phyloP scores from a whole-genome alignment of 1,140 invertebrate species.

The Monochamus saltuarius region DNA sequence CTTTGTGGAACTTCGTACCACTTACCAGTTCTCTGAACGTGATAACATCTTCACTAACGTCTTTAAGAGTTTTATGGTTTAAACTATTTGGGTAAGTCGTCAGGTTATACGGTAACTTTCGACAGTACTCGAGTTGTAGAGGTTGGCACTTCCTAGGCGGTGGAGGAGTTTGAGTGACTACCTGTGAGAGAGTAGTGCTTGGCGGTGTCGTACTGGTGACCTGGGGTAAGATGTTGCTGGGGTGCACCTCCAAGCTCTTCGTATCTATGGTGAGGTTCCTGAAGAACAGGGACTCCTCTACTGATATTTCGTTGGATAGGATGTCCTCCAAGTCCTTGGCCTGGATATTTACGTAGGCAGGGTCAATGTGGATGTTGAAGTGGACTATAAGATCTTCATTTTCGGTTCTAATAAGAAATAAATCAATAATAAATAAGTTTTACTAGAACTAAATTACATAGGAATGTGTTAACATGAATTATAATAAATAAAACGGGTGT shows the following conservation, averaged over 20 bases:
- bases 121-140: conserved; percentile 70
- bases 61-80: conserved; percentile 61
- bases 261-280: conserved; percentile 66
- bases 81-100: conserved; percentile 85
- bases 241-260: conserved; percentile 66
- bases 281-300: conserved; percentile 58
- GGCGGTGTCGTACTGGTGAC: conserved; percentile 57
- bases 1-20: conserved; percentile 47
- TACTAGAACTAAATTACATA: no score
- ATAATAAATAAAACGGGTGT: no score
- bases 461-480: no score
- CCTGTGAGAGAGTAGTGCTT: conserved; percentile 32
- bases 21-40: conserved; percentile 67
- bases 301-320: conserved; percentile 58
- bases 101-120: conserved; percentile 71
- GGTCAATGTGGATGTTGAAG: conserved; percentile 71
- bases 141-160: conserved; percentile 67
- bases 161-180: conserved; percentile 55
- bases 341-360: conserved; percentile 57
- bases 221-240: conserved; percentile 58
- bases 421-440: conserved; percentile 10
- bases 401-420: conserved; percentile 57
- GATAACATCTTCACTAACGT: conserved; percentile 75
- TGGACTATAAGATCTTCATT: conserved; percentile 68
- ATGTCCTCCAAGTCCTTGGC: conserved; percentile 56